Percentiles rank a stretch among this genome's conserved stretches.
Conservation (phyloP, 2,797 vertebrate genomes). For the Macropodus opercularis region DNA sequence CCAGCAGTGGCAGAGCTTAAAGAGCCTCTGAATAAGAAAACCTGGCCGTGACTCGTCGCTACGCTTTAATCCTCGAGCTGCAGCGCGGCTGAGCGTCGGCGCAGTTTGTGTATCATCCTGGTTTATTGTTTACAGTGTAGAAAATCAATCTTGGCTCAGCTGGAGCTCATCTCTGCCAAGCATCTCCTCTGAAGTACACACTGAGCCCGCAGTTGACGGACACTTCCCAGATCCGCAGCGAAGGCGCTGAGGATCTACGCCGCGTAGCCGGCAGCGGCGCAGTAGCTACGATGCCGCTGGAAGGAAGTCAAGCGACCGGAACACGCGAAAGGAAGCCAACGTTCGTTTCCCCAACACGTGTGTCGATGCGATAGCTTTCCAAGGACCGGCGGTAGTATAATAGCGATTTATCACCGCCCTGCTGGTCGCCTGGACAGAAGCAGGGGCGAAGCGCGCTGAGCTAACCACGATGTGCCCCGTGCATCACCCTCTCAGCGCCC, state of each 20-base stretch:
- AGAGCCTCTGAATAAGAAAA: slow-evolving; percentile 2
- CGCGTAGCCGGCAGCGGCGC: not conserved
- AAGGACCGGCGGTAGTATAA: no score
- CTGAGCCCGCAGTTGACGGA: slow-evolving; percentile 5
- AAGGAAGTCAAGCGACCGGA: not conserved
- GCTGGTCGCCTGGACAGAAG: no score
- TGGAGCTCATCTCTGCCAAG: slow-evolving; percentile 10
- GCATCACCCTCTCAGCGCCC: no score
- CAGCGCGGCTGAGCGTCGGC: no score
- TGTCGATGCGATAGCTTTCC: no score
- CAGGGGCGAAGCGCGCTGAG: no score
- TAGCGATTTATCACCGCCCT: no score
- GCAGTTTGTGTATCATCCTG: slow-evolving; percentile 8
- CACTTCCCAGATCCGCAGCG: not conserved
- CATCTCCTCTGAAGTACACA: slow-evolving; percentile 16
- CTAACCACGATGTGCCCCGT: no score
- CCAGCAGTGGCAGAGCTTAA: not conserved
- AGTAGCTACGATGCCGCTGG: slow-evolving; percentile 2
- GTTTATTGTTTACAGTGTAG: slow-evolving; percentile 29
- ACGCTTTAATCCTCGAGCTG: slow-evolving; percentile 12
- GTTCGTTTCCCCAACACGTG: no score
- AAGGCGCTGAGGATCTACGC: not conserved
- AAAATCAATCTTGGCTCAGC: slow-evolving; percentile 20
- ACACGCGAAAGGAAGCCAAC: not conserved
- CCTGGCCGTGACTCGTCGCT: slow-evolving; percentile 12